Base-by-base conservation (phyloP, 2,888 invertebrate species). In the Dendrolimus houi region DNA sequence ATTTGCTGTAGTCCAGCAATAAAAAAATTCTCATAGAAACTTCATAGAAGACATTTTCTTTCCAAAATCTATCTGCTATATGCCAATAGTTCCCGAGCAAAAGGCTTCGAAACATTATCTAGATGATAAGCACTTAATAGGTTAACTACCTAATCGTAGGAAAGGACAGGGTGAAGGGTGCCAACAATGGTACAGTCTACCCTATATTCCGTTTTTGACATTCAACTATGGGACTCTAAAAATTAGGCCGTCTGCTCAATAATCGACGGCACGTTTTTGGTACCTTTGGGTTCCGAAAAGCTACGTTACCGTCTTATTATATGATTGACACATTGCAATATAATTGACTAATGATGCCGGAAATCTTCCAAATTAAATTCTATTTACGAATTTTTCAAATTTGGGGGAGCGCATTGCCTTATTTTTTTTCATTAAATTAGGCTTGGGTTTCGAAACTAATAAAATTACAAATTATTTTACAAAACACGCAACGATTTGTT, bases 301-400 rank as follows among this genome's bases (percentile, higher is more conserved):
- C 81, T 74, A 64, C 62, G 68, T 73, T 73, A 78, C 74, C 75
- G 68, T 71, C 79, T 85, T 85, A 85, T 85, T 82, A 85, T 81
- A 72, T 87, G 88, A 89, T 85, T 89, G 88, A 89, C 88, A 88
- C 84, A 70, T 78, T 76, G 72, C 71, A 76, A 72, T 79, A 56
- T 65, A 79, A 79, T 77, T 74, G 68, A 69, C 71, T 65, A 74
- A 68, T 69, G 58, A 59, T 56, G 59, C 71, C 74, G 75, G 76
- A 75, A 74, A 74, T 62, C 59, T 60, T 54, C 47, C 47, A 47
- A 47, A 47, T 54, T 56, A 52, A 65, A 65, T 62, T 56, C 62
- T 62, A 8, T 55, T 54, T 55, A 58, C 42, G 55, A 55, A 58
- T 54, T 60, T 56, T 47, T 12, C 12, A 47, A 41, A 62, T 63